Evolutionary conservation across 1,140 invertebrate genomes (phyloP), one percentile per base, ranked within the genome.

Genomic region (Pinna nobilis): DNA sequence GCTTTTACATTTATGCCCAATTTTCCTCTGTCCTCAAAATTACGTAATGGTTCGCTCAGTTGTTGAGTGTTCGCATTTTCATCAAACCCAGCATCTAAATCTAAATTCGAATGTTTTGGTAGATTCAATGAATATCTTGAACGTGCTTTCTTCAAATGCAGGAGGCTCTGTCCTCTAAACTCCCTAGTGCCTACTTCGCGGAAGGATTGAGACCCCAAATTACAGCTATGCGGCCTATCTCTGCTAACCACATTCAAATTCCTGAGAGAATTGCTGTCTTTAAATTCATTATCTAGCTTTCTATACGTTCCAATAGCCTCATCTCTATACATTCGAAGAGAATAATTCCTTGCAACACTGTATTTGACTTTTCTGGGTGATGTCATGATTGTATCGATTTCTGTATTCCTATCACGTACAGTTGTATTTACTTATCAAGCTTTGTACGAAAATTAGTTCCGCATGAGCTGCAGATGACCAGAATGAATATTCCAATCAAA

Each of bases 131-230:
- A 63, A 63, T 63, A 28, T 63, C 59, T 23, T 15, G 23, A 41
- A n/a, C 59, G 35, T 3, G 59, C 35, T 30, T 63, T 39, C 23
- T 63, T 63, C 37, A 63, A 18, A 28, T 41, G 33, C 25, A 32
- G 39, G 13, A 63, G 23, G 44, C 59, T 63, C 25, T 63, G 59
- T 44, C 59, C 59, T 23, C 39, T 41, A 25, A 9, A 20, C 18
- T 41, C 37, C 59, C 37, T 63, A 37, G 23, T 30, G 18, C 18
- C 18, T 7, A 20, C 25, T 25, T 63, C 59, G 28, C 59, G 39
- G 59, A 63, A 63, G 37, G 59, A 63, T 28, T 35, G 33, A 28
- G 59, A 63, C 15, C 32, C 59, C n/a, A 63, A 63, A 13, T 30
- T 44, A 23, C 44, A 35, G 23, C 59, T 63, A 28, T 41, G 59